Evolutionary conservation across 2,797 vertebrate species (phyloP).

Genomic region (Gila robusta): DNA sequence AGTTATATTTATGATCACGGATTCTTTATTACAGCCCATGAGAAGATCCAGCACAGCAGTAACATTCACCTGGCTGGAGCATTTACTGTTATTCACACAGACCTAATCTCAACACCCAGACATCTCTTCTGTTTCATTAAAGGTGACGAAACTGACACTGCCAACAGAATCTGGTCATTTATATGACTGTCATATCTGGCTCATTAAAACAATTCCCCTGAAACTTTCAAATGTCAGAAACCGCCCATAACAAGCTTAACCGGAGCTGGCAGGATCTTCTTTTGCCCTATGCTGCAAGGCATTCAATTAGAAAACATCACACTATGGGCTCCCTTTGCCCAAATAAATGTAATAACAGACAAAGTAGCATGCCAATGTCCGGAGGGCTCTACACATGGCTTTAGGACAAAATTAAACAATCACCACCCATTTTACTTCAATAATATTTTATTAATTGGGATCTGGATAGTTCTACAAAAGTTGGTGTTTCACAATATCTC

Average conservation of each 20-base stretch:
- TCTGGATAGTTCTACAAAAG: neutral
- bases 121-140: neutral
- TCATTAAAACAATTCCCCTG: conserved; percentile 26
- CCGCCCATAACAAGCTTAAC: conserved; percentile 37
- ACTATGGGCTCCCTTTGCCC: neutral
- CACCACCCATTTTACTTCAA: neutral
- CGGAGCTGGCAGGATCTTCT: conserved; percentile 15
- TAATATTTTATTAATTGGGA: neutral
- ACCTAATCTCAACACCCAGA: conserved; percentile 2
- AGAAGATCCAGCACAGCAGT: conserved; percentile 21
- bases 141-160: neutral
- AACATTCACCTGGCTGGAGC: conserved; percentile 16
- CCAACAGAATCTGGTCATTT: neutral
- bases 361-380: neutral
- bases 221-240: conserved; percentile 19
- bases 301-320: conserved; percentile 31
- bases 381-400: neutral
- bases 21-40: neutral
- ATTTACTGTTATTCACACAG: conserved; percentile 23
- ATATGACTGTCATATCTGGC: conserved; percentile 6
- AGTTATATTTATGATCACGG: conserved; percentile 48
- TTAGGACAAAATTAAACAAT: neutral
- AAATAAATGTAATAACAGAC: conserved; percentile 5
- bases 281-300: conserved; percentile 1
- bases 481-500: neutral